Conservation (phyloP, 2,797 vertebrate species). For the Pterois miles region DNA sequence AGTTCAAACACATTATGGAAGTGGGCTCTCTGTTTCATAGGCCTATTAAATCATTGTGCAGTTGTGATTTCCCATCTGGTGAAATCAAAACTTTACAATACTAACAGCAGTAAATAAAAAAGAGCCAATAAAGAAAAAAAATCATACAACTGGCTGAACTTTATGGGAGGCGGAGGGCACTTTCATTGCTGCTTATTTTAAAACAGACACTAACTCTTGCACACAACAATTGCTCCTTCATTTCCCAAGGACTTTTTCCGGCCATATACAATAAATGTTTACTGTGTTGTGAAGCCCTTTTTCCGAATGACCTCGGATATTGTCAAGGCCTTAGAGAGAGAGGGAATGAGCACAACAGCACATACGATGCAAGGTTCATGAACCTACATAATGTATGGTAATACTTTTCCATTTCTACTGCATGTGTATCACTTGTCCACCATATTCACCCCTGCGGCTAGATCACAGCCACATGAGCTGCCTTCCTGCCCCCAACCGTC, state of each 20-base stretch:
- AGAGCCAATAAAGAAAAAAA: slow-evolving; percentile 49
- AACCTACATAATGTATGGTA: neutral
- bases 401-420: slow-evolving; percentile 8
- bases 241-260: slow-evolving; percentile 30
- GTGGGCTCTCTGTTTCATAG: slow-evolving; percentile 55
- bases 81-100: slow-evolving; percentile 64
- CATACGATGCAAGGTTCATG: slow-evolving; percentile 3
- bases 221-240: slow-evolving; percentile 32
- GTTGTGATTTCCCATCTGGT: slow-evolving; percentile 65
- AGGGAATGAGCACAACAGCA: neutral
- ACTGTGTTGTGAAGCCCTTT: slow-evolving; percentile 40
- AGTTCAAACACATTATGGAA: slow-evolving; percentile 63
- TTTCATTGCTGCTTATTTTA: slow-evolving; percentile 36
- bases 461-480: slow-evolving; percentile 16
- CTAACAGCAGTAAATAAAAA: slow-evolving; percentile 61
- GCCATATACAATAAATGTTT: slow-evolving; percentile 60
- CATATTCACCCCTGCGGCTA: slow-evolving; percentile 26
- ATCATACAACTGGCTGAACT: slow-evolving; percentile 39
- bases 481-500: slow-evolving; percentile 28
- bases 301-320: slow-evolving; percentile 37
- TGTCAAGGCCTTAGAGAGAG: slow-evolving; percentile 1
- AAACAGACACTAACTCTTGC: slow-evolving; percentile 32
- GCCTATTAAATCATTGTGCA: slow-evolving; percentile 59
- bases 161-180: slow-evolving; percentile 33
- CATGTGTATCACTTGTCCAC: slow-evolving; percentile 10